These are phyloP conservation scores for Ovibos moschatus DNA, from an alignment of 2,113 vertebrate species.

Conservation along the genomic window DNA sequence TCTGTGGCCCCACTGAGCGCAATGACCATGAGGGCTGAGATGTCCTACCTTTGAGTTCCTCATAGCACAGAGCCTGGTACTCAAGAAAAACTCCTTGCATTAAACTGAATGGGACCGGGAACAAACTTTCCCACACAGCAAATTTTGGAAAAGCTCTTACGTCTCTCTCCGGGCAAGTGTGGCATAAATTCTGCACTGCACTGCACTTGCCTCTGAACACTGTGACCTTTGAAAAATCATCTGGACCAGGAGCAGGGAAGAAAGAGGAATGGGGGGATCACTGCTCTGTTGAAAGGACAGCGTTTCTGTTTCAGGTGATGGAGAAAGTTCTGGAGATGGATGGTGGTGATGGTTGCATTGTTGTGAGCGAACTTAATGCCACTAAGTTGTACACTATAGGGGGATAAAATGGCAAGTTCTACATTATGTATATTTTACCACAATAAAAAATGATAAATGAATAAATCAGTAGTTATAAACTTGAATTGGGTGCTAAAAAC, in stretches of 20 bases:
- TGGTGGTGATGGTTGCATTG: fast-evolving
- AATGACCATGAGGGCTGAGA: not conserved
- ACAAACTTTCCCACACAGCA: not conserved
- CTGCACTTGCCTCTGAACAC: not conserved
- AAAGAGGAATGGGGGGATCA: not conserved
- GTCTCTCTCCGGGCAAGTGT: not conserved
- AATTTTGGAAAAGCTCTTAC: not conserved
- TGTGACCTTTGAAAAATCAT: not conserved
- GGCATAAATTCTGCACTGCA: not conserved
- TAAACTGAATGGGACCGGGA: not conserved
- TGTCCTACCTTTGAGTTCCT: not conserved
- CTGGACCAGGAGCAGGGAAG: not conserved
- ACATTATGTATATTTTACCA: not conserved
- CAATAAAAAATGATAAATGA: not conserved
- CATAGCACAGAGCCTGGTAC: not conserved
- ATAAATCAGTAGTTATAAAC: not conserved
- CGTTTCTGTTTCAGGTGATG: not conserved
- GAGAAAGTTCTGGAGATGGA: not conserved
- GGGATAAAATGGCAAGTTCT: not conserved
- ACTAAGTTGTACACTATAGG: too few relatives aligned
- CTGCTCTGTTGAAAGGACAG: not conserved
- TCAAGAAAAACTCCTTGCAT: not conserved
- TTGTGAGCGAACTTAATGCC: not conserved
- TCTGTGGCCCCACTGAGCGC: not conserved
- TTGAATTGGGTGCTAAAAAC: not conserved